Evolutionary conservation across 2,113 vertebrate genomes (phyloP).

Genomic region (Eudyptes chrysolophus): DNA sequence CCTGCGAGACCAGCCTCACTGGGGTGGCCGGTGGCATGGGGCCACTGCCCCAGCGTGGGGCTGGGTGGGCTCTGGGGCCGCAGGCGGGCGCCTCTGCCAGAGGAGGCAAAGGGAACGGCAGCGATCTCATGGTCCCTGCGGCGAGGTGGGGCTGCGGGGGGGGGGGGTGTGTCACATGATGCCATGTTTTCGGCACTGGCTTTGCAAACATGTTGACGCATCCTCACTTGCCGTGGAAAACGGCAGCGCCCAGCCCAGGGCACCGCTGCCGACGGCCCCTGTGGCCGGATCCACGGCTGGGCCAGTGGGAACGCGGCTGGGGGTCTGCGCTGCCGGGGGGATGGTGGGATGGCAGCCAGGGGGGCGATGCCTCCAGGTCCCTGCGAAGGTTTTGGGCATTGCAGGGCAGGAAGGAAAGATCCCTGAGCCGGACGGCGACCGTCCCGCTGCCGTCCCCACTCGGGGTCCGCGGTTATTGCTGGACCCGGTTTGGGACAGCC

Average conservation of each 20-base stretch:
- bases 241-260: neutral
- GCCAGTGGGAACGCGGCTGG: neutral
- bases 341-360: fast-evolving
- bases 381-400: neutral
- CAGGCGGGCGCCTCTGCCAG: fast-evolving
- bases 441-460: fast-evolving
- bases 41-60: neutral
- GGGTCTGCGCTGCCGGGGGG: neutral
- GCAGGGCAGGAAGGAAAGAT: neutral
- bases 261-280: neutral
- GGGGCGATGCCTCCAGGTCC: fast-evolving
- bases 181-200: neutral
- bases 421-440: fast-evolving
- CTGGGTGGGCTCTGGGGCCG: neutral
- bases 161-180: neutral
- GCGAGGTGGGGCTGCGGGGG: neutral
- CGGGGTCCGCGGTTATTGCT: fast-evolving
- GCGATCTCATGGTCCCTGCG: fast-evolving
- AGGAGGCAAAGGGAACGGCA: fast-evolving
- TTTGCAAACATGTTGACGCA: neutral
- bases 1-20: neutral
- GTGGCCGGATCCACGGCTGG: fast-evolving
- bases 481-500: neutral
- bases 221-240: neutral
- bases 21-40: fast-evolving